Base-by-base conservation (phyloP, 2,888 invertebrate genomes). In the Drosophila affinis region DNA sequence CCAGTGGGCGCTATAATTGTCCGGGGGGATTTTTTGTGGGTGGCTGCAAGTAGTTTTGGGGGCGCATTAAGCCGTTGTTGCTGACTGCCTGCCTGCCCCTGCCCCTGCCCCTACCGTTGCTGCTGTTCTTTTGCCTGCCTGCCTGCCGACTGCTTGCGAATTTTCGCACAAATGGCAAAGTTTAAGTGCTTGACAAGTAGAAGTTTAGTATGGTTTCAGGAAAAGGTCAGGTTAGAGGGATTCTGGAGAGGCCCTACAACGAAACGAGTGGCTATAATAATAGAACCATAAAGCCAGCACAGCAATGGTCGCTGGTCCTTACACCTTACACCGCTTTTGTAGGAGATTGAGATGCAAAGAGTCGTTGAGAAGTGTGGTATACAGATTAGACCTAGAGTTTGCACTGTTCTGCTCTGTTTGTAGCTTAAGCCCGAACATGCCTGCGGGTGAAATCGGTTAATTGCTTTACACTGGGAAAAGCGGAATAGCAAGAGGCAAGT, bases 91-190 rank as follows among this genome's bases (percentile, higher is more conserved):
- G 14, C 34, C 39, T 34, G 34, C 34, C 5, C 6, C 14, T 48
- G 12, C n/a, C 44, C 44, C 46, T 53, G 45, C 21, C 3, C 0
- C 29, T 61, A 17, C 53, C 34, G 47, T 9, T 63, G 55, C 53
- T 47, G 54, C 18, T 63, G 55, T 32, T 64, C 52, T 46, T 44
- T 63, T 65, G 65, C 49, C 54, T 55, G 29, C 27, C 27, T 24
- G 24, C 24, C 24, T 59, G 58, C 56, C 57, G 57, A 49, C 57
- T 57, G 57, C 49, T 51, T 45, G 58, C 45, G 48, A 58, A 46
- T 51, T 48, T 67, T 61, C 53, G 58, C 60, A 59, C 47, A 68
- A 75, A 67, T 68, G 72, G 59, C 75, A 72, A 62, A 75, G 67
- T 72, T 75, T 68, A 72, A 63, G 61, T 64, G 65, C 65, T 54